phyloP scores from a whole-genome alignment of 2,797 vertebrate species.

The Sebastiscus albofasciatus region DNA sequence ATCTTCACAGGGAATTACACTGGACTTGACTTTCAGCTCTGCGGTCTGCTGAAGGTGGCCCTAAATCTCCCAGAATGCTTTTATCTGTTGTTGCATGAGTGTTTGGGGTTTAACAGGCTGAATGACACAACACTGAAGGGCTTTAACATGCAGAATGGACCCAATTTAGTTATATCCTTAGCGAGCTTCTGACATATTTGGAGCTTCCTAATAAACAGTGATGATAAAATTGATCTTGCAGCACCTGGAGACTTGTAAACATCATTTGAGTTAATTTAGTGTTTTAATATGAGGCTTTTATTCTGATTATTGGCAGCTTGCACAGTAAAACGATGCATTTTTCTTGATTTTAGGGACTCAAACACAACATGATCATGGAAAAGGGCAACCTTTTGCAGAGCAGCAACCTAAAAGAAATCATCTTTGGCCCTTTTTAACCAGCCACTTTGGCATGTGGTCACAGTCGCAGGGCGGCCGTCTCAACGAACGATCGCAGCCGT shows the following conservation, averaged over 20 bases:
- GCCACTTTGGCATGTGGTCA: slow-evolving; percentile 10
- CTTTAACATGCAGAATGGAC: neutral
- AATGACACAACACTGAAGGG: neutral
- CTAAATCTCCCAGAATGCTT: neutral
- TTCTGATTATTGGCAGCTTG: neutral
- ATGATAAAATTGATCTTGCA: neutral
- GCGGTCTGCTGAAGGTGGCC: slow-evolving; percentile 22
- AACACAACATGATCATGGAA: neutral
- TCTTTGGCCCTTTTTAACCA: slow-evolving; percentile 18
- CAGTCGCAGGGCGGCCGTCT: slow-evolving; percentile 33
- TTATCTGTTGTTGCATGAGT: neutral
- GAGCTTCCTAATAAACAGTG: neutral
- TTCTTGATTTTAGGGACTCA: neutral
- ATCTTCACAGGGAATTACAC: slow-evolving; percentile 37
- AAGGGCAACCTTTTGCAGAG: slow-evolving; percentile 35
- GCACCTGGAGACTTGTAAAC: neutral
- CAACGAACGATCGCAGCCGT: slow-evolving; percentile 5
- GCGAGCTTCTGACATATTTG: slow-evolving; percentile 1
- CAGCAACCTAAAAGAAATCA: slow-evolving; percentile 1
- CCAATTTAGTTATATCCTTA: neutral
- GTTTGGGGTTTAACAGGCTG: neutral
- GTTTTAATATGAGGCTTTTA: neutral
- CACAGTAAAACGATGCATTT: neutral
- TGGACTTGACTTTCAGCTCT: slow-evolving; percentile 1
- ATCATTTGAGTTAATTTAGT: neutral